Conservation (phyloP, 1,140 invertebrate genomes). For the Zaprionus camerounensis region DNA sequence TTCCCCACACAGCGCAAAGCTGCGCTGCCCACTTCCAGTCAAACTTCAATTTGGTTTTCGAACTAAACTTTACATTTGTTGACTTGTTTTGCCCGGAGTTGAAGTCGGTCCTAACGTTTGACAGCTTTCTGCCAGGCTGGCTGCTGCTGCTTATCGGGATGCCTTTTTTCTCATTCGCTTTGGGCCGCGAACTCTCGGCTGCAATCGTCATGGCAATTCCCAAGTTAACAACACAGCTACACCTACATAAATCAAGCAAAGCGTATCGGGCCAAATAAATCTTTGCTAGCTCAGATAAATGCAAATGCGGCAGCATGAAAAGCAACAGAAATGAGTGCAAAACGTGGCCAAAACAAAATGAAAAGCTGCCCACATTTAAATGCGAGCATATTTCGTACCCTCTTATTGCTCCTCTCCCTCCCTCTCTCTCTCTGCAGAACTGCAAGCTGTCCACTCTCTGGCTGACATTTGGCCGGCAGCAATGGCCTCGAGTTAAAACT, state of each 20-base stretch:
- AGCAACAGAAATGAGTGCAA: conserved; percentile 14
- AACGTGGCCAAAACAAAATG: conserved; percentile 31
- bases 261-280: conserved; percentile 66
- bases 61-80: neutral
- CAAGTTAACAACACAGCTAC: conserved; percentile 22
- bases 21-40: neutral
- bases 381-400: conserved; percentile 8
- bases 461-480: conserved; percentile 66
- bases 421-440: neutral
- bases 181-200: neutral
- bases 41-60: conserved; percentile 14
- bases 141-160: conserved; percentile 2
- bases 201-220: neutral
- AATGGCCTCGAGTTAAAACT: conserved; percentile 46
- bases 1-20: neutral
- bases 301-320: conserved; percentile 45
- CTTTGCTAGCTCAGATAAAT: conserved; percentile 47
- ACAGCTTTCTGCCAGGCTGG: conserved; percentile 22
- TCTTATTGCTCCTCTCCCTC: neutral
- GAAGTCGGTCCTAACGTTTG: conserved; percentile 23
- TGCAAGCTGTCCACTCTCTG: conserved; percentile 49
- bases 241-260: conserved; percentile 68
- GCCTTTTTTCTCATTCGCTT: neutral
- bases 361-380: conserved; percentile 33
- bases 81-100: neutral